A percentile compares a stretch with the other conserved stretches of the same genome.
phyloP scores from a whole-genome alignment of 2,888 invertebrate genomes.

The Ophioninae sp. region DNA sequence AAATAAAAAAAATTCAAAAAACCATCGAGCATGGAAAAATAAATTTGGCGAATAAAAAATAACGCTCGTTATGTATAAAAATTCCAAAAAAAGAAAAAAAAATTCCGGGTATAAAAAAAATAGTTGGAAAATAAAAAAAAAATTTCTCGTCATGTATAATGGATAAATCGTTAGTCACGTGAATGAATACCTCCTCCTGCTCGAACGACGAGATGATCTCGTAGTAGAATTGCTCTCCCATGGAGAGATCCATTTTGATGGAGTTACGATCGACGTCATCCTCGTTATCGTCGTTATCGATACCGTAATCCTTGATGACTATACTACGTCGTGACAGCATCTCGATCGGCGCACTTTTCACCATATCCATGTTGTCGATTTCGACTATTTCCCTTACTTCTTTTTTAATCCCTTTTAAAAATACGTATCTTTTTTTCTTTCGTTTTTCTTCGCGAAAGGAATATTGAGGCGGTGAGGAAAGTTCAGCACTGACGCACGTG shows the following conservation, averaged over 20 bases:
- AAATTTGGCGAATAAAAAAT: too few relatives aligned
- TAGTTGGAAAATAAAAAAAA: not conserved
- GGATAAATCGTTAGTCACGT: not conserved
- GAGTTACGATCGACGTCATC: slow-evolving; percentile 73
- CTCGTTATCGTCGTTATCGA: slow-evolving; percentile 69
- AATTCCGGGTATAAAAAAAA: not conserved
- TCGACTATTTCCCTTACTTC: not conserved
- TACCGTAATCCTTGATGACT: slow-evolving; percentile 76
- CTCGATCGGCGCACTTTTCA: slow-evolving; percentile 78
- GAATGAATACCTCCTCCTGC: slow-evolving; percentile 77
- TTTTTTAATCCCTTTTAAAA: not conserved
- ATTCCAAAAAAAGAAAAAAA: not conserved
- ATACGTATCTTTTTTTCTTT: not conserved
- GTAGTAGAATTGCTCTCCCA: slow-evolving; percentile 79
- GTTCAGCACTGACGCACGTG: slow-evolving; percentile 1
- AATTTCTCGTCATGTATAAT: not conserved
- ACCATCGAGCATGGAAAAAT: too few relatives aligned
- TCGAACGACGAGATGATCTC: slow-evolving; percentile 80
- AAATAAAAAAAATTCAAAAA: too few relatives aligned
- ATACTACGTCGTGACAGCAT: slow-evolving; percentile 78
- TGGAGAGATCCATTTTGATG: slow-evolving; percentile 78
- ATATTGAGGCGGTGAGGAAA: slow-evolving; percentile 6
- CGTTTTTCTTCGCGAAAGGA: slow-evolving; percentile 6
- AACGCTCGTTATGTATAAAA: not conserved
- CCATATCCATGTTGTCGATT: slow-evolving; percentile 73